Percentiles rank a stretch among this genome's conserved stretches.
phyloP scores from a whole-genome alignment of 2,113 vertebrate species.

The Myiagra hebetior region DNA sequence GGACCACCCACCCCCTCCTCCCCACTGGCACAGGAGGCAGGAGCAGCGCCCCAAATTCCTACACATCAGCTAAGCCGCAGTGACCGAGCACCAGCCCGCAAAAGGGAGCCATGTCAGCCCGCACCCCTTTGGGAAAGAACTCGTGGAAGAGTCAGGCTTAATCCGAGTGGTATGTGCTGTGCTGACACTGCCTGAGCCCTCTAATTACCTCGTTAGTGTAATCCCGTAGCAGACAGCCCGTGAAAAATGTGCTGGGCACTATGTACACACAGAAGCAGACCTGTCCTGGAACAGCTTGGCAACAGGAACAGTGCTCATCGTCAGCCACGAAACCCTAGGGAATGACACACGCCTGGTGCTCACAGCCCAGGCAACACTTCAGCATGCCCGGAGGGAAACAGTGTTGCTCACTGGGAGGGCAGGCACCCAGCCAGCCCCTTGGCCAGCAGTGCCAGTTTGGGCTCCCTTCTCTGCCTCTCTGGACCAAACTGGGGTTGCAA shows the following conservation, averaged over 20 bases:
- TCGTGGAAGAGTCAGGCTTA: background rate
- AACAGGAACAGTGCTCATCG: accelerated
- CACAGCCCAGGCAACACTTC: background rate
- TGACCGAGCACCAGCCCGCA: accelerated
- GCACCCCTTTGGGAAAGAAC: background rate
- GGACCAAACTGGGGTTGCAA: background rate
- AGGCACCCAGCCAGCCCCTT: background rate
- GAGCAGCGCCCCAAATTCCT: background rate
- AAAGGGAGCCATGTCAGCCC: background rate
- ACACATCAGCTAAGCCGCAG: background rate
- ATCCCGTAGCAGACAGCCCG: background rate
- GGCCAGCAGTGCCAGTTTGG: accelerated
- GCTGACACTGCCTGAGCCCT: background rate
- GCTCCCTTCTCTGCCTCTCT: background rate
- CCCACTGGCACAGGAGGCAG: background rate
- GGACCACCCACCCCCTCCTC: accelerated
- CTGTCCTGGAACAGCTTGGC: background rate
- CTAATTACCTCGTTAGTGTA: background rate
- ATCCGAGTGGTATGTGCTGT: background rate
- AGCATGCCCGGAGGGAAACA: background rate
- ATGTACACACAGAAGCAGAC: background rate
- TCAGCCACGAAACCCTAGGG: accelerated
- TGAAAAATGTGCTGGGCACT: background rate
- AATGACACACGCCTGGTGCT: accelerated
- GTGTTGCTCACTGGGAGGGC: background rate